Base-by-base conservation (phyloP, 1,140 invertebrate genomes). In the Diuraphis noxia region DNA sequence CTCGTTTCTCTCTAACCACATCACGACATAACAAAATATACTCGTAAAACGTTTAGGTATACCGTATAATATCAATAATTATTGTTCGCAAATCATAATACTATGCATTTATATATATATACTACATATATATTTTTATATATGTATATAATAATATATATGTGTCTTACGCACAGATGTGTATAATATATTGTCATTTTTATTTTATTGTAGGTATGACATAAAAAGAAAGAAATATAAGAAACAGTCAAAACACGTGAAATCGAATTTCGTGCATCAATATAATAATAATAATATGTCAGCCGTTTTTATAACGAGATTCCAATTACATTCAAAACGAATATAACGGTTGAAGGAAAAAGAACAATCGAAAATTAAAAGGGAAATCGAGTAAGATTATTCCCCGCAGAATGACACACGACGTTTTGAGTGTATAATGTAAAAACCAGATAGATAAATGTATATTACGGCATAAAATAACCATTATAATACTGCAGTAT, bases 331-430 rank as follows among this genome's bases (percentile, higher is more conserved):
- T 87, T 63, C 21, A 87, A 87, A 92, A 87, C 92, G 88, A 43
- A 92, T 92, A 49, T 19, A 82, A 91, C 72, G 89, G 34, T 81
- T 52, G 88, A 81, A 8, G 43, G 36, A 90, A 91, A 90, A 82
- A 82, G 72, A 91, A 91, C 89, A 91, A 91, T 91, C 77, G 41
- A 49, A 91, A 91, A 91, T 91, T 91, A 91, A 91, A 91, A 91
- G 89, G 89, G 89, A 91, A 91, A 91, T 91, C 89, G 89, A 81
- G 77, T 40, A 49, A 82, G 89, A 91, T 81, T 82, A 91, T 91
- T 91, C 88, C 17, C 7, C 36, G 19, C 8, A 36, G 13, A 89
- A 63, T 49, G 89, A 91, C 72, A 91, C 88, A 89, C 56, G 88
- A 43, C n/a, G n/a, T 43, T 49, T 34, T 21, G n/a, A 41, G 40